Base-by-base conservation (phyloP, 2,888 invertebrate genomes). In the Azorinus chamasolen region DNA sequence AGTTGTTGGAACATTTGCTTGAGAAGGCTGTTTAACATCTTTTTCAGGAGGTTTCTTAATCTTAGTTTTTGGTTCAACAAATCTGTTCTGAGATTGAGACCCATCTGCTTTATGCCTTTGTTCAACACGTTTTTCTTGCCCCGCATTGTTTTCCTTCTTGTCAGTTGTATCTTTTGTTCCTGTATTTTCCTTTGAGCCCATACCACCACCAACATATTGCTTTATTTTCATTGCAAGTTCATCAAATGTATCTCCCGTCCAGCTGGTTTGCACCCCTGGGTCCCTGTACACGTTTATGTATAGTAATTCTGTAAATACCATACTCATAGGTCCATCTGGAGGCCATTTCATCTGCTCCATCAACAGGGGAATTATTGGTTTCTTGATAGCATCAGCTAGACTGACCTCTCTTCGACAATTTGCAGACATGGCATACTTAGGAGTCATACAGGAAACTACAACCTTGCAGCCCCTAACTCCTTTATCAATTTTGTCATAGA, bases 401-500 rank as follows among this genome's bases (percentile, higher is more conserved):
- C 90, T 69, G 1, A 92, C 86, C 72, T 92, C 92, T 48, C 91
- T 73, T 55, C 91, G 77, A 74, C 92, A 92, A 82, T 92, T 92
- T 20, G 91, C 89, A 6, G 92, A 92, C 24, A 89, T 24, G 12
- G 90, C 73, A 73, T 92, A 92, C 76, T 92, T 92, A 5, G 86
- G 83, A 24, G 92, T 92, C 18, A 92, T 84, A 74, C 91, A 92
- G 12, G 89, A 84, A 20, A 92, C 45, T 5, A 92, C 84, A 25
- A 90, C 88, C 62, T 84, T 86, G 68, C 89, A 89, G 14, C 87
- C 86, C 22, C 91, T 68, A 32, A 91, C 68, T 3, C 92, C 92
- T 16, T 81, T 69, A 78, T 92, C 92, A 50, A 92, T 92, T 76
- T 92, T 92, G 69, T 92, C 91, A 77, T 88, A 92, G 27, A 92